Evolutionary conservation across 2,888 invertebrate species (phyloP), one percentile per base, ranked within the genome.

Genomic region (Plebejus argus): DNA sequence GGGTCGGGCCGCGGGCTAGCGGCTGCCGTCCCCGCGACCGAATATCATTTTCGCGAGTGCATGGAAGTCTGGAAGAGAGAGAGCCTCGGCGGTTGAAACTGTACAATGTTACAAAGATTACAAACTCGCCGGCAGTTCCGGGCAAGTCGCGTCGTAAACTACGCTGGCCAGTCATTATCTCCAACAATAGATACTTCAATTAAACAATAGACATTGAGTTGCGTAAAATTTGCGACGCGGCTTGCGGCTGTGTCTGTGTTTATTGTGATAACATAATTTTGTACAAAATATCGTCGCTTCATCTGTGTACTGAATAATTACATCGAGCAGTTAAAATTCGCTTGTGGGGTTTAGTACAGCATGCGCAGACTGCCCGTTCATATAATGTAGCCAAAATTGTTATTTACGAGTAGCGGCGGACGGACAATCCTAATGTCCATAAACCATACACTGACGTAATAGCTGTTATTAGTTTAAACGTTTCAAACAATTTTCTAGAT

Each of bases 21-120:
- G 93, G 91, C 91, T 87, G 88, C 90, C 93, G 92, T 92, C 95
- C 95, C 95, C 94, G 95, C 92, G 89, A 86, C 87, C 89, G 95
- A 96, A 96, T 95, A 96, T 95, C 94, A 95, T 95, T 95, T 95
- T 95, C 95, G 96, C 96, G 95, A 96, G 96, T 93, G 95, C 95
- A 95, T 95, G 96, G 96, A 96, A 96, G 96, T 96, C 96, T 96
- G 96, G 94, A 96, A 96, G 95, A 93, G 89, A 92, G 86, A 92
- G 89, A 86, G 87, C 89, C 87, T 86, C 86, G 86, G 89, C 88
- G 87, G 88, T 80, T 83, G 80, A 82, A 79, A 81, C 80, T 79
- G 86, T 74, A 74, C 74, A 74, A 53, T 53, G 53, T 18, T 49
- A 74, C 71, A 71, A 23, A 20, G 35, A 20, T 35, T 18, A 61